Conservation (phyloP, 2,888 invertebrate species). For the Baccha elongata region DNA sequence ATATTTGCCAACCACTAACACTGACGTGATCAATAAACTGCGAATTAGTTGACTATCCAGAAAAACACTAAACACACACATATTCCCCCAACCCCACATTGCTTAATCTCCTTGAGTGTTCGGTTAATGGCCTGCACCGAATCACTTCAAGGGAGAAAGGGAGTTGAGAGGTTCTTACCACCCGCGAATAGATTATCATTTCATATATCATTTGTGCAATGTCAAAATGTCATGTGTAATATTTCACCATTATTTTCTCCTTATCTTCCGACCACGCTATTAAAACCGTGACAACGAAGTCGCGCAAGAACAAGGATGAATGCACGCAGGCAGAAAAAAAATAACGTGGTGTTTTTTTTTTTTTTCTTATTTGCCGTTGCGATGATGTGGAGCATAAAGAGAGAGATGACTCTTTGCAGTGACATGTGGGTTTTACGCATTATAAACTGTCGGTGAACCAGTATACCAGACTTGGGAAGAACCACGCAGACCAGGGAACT, state of each 20-base stretch:
- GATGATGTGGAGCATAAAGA: slow-evolving; percentile 41
- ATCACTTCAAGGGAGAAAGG: background rate
- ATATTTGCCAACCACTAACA: slow-evolving; percentile 73
- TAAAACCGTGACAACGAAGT: slow-evolving; percentile 70
- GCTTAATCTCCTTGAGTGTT: slow-evolving; percentile 12
- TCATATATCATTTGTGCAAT: slow-evolving; percentile 73
- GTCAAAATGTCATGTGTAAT: slow-evolving; percentile 73
- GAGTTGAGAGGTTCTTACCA: slow-evolving; percentile 14
- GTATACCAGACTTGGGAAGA: slow-evolving; percentile 18
- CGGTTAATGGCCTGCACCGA: slow-evolving; percentile 48
- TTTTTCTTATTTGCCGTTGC: too few relatives aligned
- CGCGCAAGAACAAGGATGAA: slow-evolving; percentile 59
- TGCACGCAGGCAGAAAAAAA: slow-evolving; percentile 50
- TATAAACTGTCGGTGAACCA: slow-evolving; percentile 62
- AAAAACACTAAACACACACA: slow-evolving; percentile 32
- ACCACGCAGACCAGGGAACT: slow-evolving; percentile 29
- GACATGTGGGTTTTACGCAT: slow-evolving; percentile 73
- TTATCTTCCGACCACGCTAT: slow-evolving; percentile 69
- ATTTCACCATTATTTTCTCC: slow-evolving; percentile 74
- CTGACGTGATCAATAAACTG: slow-evolving; percentile 73
- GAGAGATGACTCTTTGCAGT: slow-evolving; percentile 54
- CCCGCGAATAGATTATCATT: slow-evolving; percentile 72
- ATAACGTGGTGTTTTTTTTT: slow-evolving; percentile 18
- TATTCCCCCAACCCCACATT: background rate
- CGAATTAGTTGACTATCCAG: slow-evolving; percentile 65